These are phyloP conservation scores for Chrysolina haemoptera DNA, from an alignment of 2,888 invertebrate genomes.

Conservation along the genomic window DNA sequence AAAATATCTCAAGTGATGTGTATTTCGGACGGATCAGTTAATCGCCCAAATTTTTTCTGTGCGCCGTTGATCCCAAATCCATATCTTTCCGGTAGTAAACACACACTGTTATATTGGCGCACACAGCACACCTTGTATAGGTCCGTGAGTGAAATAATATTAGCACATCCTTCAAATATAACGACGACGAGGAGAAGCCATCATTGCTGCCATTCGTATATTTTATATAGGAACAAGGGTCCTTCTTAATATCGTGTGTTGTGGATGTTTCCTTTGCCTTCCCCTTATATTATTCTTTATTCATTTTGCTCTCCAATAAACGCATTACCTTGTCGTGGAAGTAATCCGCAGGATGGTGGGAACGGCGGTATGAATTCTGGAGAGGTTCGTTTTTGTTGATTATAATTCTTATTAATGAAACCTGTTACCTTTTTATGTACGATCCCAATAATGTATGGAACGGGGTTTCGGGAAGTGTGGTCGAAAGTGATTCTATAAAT, in stretches of 20 bases:
- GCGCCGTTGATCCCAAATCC: slow-evolving; percentile 59
- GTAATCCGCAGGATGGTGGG: slow-evolving; percentile 40
- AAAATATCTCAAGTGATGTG: no score
- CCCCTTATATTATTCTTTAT: slow-evolving; percentile 57
- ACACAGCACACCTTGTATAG: slow-evolving; percentile 63
- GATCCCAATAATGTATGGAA: no score
- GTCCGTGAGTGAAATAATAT: slow-evolving; percentile 66
- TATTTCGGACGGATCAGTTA: no score
- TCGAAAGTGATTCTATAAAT: no score
- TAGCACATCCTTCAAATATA: slow-evolving; percentile 55
- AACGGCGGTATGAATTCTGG: background rate
- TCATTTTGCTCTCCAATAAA: slow-evolving; percentile 62
- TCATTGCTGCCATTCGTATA: slow-evolving; percentile 34
- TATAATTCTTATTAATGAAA: background rate
- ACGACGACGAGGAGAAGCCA: slow-evolving; percentile 31
- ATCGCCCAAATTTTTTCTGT: background rate
- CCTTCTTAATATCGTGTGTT: slow-evolving; percentile 59
- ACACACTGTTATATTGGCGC: slow-evolving; percentile 64
- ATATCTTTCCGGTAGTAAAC: slow-evolving; percentile 63
- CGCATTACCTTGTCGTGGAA: slow-evolving; percentile 61
- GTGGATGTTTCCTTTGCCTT: slow-evolving; percentile 41
- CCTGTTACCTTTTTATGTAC: no score
- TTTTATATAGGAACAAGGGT: slow-evolving; percentile 43
- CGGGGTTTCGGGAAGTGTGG: no score
- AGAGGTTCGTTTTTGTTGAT: background rate